phyloP scores from a whole-genome alignment of 2,888 invertebrate genomes.

The Liopterus haemorrhoidalis region DNA sequence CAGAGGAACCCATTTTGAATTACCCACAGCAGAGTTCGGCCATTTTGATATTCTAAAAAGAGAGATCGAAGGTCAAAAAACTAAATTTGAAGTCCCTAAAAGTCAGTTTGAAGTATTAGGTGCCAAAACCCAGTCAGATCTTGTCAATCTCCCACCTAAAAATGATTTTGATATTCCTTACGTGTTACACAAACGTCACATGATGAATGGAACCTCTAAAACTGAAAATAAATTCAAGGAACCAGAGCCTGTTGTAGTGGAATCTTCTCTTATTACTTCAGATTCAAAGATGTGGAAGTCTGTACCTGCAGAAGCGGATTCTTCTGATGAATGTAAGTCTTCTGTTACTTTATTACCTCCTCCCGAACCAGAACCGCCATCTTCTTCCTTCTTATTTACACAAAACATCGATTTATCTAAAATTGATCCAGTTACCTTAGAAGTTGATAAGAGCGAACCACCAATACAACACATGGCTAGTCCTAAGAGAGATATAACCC shows the following conservation, averaged over 20 bases:
- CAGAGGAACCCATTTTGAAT: slow-evolving; percentile 43
- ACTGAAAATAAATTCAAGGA: slow-evolving; percentile 36
- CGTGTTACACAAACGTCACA: slow-evolving; percentile 74
- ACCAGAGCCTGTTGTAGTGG: slow-evolving; percentile 17
- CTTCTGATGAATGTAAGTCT: slow-evolving; percentile 58
- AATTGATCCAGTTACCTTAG: slow-evolving; percentile 65
- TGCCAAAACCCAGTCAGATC: slow-evolving; percentile 45
- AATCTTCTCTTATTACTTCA: slow-evolving; percentile 14
- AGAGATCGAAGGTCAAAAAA: slow-evolving; percentile 50
- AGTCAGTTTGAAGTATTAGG: slow-evolving; percentile 62
- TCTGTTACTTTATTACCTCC: slow-evolving; percentile 15
- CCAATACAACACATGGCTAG: slow-evolving; percentile 60
- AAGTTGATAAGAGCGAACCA: slow-evolving; percentile 59
- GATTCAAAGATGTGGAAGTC: slow-evolving; percentile 23
- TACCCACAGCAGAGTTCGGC: slow-evolving; percentile 50
- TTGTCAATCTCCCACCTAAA: slow-evolving; percentile 47
- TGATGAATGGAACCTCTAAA: slow-evolving; percentile 73
- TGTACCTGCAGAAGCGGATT: slow-evolving; percentile 33
- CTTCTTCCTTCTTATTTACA: slow-evolving; percentile 63
- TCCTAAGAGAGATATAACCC: slow-evolving; percentile 65
- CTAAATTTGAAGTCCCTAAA: slow-evolving; percentile 66
- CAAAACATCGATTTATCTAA: slow-evolving; percentile 71
- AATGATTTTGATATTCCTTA: slow-evolving; percentile 74
- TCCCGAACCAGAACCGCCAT: slow-evolving; percentile 47
- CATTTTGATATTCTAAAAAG: slow-evolving; percentile 59